phyloP scores from a whole-genome alignment of 53 echinoderm and acorn worm genomes.

The Antedon mediterranea region DNA sequence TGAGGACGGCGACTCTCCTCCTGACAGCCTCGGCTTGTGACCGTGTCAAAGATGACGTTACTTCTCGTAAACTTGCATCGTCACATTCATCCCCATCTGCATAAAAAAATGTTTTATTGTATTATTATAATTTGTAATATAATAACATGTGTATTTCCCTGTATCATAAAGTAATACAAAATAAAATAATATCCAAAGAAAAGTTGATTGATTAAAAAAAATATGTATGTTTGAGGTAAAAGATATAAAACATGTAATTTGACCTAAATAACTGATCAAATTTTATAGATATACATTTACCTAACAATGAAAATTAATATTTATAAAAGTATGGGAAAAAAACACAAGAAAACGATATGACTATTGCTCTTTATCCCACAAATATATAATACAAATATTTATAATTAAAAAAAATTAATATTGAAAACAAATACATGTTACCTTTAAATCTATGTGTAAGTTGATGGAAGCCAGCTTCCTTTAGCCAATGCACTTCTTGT shows the following conservation, averaged over 20 bases:
- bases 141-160: no score
- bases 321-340: no score
- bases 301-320: no score
- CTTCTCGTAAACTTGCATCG: constrained; percentile 41
- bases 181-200: no score
- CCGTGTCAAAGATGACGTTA: constrained; percentile 79
- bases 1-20: constrained; percentile 73
- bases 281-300: no score
- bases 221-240: no score
- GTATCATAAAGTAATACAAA: no score
- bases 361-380: background rate
- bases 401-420: no score
- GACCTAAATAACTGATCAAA: no score
- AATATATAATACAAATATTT: background rate
- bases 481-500: constrained; percentile 72
- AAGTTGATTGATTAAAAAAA: no score
- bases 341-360: no score
- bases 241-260: no score
- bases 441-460: constrained; percentile 62
- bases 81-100: constrained; percentile 76
- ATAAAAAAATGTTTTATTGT: background rate
- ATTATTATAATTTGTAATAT: background rate
- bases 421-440: constrained; percentile 1
- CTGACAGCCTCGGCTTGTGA: constrained; percentile 86
- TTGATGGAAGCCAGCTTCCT: constrained; percentile 54